phyloP scores from a whole-genome alignment of 2,113 vertebrate species.

The Antennarius striatus region DNA sequence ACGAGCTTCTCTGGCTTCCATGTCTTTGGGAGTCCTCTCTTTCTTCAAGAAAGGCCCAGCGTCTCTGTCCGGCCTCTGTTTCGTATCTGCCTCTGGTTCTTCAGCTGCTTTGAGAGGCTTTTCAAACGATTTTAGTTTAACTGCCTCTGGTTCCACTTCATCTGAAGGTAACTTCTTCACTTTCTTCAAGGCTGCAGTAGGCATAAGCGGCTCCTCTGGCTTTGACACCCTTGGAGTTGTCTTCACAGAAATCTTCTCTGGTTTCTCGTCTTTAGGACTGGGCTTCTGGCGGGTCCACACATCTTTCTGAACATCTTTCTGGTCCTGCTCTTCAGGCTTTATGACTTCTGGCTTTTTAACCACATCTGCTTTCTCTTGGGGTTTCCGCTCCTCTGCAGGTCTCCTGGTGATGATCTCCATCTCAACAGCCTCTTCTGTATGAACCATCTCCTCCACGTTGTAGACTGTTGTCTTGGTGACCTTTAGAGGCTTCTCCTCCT shows the following conservation, averaged over 20 bases:
- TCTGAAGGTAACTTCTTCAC: conserved; percentile 72
- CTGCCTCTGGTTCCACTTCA: conserved; percentile 67
- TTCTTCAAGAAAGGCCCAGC: conserved; percentile 58
- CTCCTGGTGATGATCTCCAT: conserved; percentile 54
- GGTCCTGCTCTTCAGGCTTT: conserved; percentile 43
- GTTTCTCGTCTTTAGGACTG: conserved; percentile 50
- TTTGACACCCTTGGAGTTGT: conserved; percentile 62
- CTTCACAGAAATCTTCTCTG: conserved; percentile 61
- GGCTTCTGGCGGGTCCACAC: conserved; percentile 60
- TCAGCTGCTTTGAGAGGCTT: conserved; percentile 64
- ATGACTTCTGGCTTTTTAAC: conserved; percentile 56
- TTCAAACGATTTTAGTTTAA: conserved; percentile 79
- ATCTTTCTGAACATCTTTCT: conserved; percentile 50
- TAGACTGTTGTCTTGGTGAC: conserved; percentile 53
- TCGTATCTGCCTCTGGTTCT: conserved; percentile 76
- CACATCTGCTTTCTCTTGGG: conserved; percentile 47
- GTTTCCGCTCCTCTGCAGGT: conserved; percentile 54
- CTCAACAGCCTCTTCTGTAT: conserved; percentile 72
- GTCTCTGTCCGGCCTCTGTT: conserved; percentile 75
- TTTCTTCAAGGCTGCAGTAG: conserved; percentile 65
- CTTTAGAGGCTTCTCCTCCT: conserved; percentile 64
- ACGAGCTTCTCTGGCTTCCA: conserved; percentile 60
- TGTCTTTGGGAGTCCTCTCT: conserved; percentile 56
- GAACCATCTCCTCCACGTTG: conserved; percentile 49
- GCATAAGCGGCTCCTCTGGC: conserved; percentile 54